These are phyloP conservation scores for Leucophora obtusa DNA, from an alignment of 2,888 invertebrate genomes.

Conservation along the genomic window DNA sequence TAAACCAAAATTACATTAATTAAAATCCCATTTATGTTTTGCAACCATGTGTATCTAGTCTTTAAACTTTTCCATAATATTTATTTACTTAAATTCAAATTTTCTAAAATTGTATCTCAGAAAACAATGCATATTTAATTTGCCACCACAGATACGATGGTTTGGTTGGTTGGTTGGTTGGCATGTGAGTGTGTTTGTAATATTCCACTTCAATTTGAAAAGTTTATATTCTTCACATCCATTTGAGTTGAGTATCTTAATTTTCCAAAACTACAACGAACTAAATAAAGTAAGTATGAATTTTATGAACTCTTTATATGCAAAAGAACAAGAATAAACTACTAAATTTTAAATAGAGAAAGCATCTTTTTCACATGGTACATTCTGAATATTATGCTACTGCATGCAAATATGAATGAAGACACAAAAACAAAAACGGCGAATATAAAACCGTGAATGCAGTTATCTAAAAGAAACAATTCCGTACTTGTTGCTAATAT, in stretches of 20 bases:
- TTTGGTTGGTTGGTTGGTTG: slow-evolving; percentile 20
- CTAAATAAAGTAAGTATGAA: slow-evolving; percentile 12
- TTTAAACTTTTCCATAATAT: slow-evolving; percentile 1
- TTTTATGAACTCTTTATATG: slow-evolving; percentile 28
- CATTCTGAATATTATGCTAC: not conserved
- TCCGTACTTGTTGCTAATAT: slow-evolving; percentile 47
- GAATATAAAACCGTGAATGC: not conserved
- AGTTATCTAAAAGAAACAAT: slow-evolving; percentile 19
- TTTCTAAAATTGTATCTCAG: slow-evolving; percentile 11
- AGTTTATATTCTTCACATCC: slow-evolving; percentile 34
- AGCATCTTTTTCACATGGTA: not conserved
- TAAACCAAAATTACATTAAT: too few species aligned
- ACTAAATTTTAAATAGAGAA: not conserved
- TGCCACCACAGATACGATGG: slow-evolving; percentile 26
- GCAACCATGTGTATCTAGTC: not conserved
- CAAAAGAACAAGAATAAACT: not conserved
- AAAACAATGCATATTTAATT: slow-evolving; percentile 36
- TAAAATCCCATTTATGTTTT: too few species aligned
- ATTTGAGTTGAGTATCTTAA: slow-evolving; percentile 52
- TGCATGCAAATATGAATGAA: slow-evolving; percentile 14
- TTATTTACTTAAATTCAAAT: slow-evolving; percentile 37
- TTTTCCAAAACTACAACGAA: slow-evolving; percentile 14
- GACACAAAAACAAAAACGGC: not conserved
- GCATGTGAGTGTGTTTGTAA: not conserved
- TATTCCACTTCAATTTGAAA: slow-evolving; percentile 42